phyloP scores from a whole-genome alignment of 2,797 vertebrate species.

The Capromys pilorides region DNA sequence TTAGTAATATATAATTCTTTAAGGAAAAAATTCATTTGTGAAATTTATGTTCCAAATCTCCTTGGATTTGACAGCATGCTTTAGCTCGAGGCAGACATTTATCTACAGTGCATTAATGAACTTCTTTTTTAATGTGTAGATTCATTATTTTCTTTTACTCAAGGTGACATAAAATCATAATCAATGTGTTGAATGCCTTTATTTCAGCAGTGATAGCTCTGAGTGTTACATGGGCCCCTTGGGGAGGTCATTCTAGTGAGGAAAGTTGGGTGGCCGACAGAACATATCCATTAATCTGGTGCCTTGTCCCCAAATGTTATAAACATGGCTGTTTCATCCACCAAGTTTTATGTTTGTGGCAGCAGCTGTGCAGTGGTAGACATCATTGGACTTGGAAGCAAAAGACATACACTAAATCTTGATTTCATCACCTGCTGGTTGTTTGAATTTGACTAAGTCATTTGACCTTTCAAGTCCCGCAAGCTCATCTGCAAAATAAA shows the following conservation, averaged over 20 bases:
- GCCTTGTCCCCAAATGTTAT: background rate
- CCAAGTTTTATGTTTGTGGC: background rate
- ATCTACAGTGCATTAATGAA: constrained; percentile 16
- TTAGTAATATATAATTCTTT: constrained; percentile 51
- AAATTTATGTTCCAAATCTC: constrained; percentile 32
- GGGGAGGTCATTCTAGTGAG: background rate
- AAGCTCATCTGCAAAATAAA: constrained; percentile 51
- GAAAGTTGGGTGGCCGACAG: constrained; percentile 30
- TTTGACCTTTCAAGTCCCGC: constrained; percentile 1
- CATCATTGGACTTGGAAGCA: background rate
- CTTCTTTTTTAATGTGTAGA: background rate
- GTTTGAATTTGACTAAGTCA: background rate
- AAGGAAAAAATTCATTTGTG: constrained; percentile 54
- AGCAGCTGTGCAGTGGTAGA: background rate
- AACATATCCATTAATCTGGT: constrained; percentile 24
- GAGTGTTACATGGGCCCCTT: background rate
- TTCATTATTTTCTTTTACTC: constrained; percentile 52
- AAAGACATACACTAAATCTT: constrained; percentile 4
- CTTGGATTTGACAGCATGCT: constrained; percentile 47
- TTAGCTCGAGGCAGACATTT: constrained; percentile 50
- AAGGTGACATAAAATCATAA: constrained; percentile 34
- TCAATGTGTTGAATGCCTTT: constrained; percentile 17
- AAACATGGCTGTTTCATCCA: background rate
- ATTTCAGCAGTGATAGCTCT: constrained; percentile 14
- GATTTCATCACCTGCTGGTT: background rate